Evolutionary conservation across 1,140 invertebrate genomes (phyloP).

Genomic region (Hypothenemus hampei): DNA sequence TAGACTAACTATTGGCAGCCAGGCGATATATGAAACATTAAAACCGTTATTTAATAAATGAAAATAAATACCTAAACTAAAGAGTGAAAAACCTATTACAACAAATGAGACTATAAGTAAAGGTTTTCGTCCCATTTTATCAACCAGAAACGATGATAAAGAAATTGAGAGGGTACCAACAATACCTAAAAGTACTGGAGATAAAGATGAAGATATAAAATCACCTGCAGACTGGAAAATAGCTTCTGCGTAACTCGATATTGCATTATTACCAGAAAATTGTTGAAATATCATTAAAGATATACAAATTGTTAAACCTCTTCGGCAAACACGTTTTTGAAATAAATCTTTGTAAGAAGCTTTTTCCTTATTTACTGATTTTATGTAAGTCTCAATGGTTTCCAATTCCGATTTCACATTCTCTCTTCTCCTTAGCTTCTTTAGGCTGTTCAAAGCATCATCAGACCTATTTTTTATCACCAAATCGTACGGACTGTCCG

Average conservation of each 20-base stretch:
- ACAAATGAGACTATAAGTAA: slow-evolving; percentile 64
- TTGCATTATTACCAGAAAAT: slow-evolving; percentile 73
- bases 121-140: slow-evolving; percentile 58
- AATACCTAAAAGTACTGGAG: slow-evolving; percentile 51
- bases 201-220: slow-evolving; percentile 45
- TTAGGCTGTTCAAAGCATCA: slow-evolving; percentile 23
- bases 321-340: slow-evolving; percentile 51
- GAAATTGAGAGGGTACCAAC: slow-evolving; percentile 11
- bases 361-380: slow-evolving; percentile 33
- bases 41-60: slow-evolving; percentile 3
- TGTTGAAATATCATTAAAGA: slow-evolving; percentile 68
- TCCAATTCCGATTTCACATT: slow-evolving; percentile 57
- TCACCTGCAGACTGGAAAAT: slow-evolving; percentile 63
- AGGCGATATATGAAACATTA: slow-evolving; percentile 24
- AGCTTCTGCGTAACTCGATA: slow-evolving; percentile 70
- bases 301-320: slow-evolving; percentile 62
- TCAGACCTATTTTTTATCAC: slow-evolving; percentile 9
- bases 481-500: slow-evolving; percentile 67
- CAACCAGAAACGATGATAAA: slow-evolving; percentile 11
- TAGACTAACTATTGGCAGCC: slow-evolving; percentile 31
- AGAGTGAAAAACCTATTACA: slow-evolving; percentile 49
- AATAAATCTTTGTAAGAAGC: slow-evolving; percentile 55
- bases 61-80: slow-evolving; percentile 23
- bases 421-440: slow-evolving; percentile 18
- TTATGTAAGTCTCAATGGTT: slow-evolving; percentile 48